Conservation (phyloP, 2,797 vertebrate genomes). For the Chrysolophus pictus region DNA sequence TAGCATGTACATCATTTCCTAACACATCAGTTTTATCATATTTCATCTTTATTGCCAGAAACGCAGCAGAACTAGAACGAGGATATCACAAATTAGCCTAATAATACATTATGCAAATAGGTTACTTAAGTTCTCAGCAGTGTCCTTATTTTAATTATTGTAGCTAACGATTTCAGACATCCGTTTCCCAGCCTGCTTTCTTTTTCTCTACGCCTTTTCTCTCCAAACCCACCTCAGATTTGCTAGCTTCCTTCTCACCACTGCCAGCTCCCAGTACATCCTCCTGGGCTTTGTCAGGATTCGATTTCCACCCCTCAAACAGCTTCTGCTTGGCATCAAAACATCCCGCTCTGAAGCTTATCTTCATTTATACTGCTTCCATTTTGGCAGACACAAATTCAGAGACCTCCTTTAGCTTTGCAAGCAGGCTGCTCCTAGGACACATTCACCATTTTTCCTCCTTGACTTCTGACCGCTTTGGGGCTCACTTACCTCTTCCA, state of each 20-base stretch:
- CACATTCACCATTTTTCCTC: neutral
- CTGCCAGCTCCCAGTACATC: accelerated
- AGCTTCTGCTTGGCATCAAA: neutral
- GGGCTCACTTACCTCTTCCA: neutral
- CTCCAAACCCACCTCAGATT: neutral
- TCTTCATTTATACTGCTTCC: neutral
- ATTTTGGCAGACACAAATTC: neutral
- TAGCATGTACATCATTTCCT: accelerated
- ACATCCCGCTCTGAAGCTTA: neutral
- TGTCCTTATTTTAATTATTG: neutral
- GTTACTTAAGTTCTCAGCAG: neutral
- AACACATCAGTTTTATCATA: neutral
- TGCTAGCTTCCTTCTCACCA: neutral
- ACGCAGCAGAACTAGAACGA: neutral
- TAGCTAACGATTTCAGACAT: neutral
- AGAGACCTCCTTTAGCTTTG: neutral
- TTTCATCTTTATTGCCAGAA: neutral
- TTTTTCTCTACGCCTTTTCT: neutral
- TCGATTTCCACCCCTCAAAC: neutral
- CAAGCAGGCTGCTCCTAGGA: neutral
- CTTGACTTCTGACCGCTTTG: neutral
- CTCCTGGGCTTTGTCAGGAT: neutral
- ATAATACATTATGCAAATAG: neutral
- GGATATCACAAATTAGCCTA: neutral
- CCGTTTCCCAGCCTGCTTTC: neutral